Base-by-base conservation (phyloP, 2,888 invertebrate genomes). In the Pharmacophagus antenor region DNA sequence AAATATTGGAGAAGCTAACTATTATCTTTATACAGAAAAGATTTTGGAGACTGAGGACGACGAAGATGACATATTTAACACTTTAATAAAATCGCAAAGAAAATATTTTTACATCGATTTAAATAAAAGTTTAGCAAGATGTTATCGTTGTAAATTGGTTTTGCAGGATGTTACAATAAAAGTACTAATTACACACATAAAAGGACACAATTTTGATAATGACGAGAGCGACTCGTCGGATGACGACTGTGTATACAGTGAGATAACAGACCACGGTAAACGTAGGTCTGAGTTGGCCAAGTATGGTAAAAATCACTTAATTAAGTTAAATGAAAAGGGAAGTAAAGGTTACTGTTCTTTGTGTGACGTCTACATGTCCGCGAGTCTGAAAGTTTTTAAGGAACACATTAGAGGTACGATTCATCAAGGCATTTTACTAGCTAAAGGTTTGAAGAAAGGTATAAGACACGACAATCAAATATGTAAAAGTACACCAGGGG, bases 301-400 rank as follows among this genome's bases (percentile, higher is more conserved):
- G 41, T 85, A 72, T 67, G 84, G 82, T 1, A 76, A 65, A 61
- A 60, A 67, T 6, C 68, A 82, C 57, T 71, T 61, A 41, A 82
- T 87, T 4, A 83, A 74, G 65, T 60, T 85, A n/a, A 80, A 79
- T 56, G 63, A 67, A 21, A 79, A 77, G 0, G 84, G 82, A 0
- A 70, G 73, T 44, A 75, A 72, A 57, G 84, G 79, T 0, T 82
- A 75, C 59, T 87, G 86, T 54, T 65, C 58, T 0, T 10, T 85
- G 7, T 87, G 86, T 61, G 70, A 78, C 31, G 68, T 66, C n/a
- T 67, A 65, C 18, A 55, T 84, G 5, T 73, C 77, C 0, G 74
- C 75, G 1, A 67, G 74, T 50, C 76, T 73, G 4, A 70, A 64
- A 4, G 62, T 72, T 18, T 80, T 81, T 42, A 70, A 69, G 55